Evolutionary conservation across 23 tunicate species (phyloP).

Genomic region (Trididemnum clinides): DNA sequence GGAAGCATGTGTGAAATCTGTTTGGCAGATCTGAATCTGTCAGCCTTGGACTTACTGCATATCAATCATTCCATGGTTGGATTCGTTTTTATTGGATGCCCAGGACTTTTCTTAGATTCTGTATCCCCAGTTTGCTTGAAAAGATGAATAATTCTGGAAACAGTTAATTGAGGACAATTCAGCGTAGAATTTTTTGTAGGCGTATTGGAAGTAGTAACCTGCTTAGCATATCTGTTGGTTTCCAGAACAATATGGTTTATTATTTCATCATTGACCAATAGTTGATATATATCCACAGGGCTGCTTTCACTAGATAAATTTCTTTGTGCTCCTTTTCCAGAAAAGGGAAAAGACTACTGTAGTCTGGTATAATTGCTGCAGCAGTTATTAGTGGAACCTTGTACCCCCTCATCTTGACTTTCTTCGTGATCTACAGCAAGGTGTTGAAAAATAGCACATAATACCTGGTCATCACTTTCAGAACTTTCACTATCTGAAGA

Average conservation of each 20-base stretch:
- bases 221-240: too few species aligned
- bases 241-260: background rate
- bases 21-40: too few species aligned
- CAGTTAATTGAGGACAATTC: too few species aligned
- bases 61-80: too few species aligned
- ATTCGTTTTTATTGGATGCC: too few species aligned
- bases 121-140: too few species aligned
- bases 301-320: background rate
- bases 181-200: background rate
- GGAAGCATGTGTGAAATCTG: too few species aligned
- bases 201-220: background rate
- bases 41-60: too few species aligned
- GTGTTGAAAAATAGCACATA: background rate
- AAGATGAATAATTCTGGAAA: too few species aligned
- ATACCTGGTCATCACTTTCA: background rate
- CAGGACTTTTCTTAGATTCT: too few species aligned
- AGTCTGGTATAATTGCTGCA: background rate
- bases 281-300: background rate
- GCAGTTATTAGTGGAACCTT: background rate
- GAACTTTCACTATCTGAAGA: background rate
- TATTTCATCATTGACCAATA: background rate
- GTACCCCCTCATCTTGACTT: background rate
- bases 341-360: background rate
- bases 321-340: background rate
- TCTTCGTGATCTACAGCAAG: background rate